A percentile compares a stretch with the other conserved stretches of the same genome.
These are phyloP conservation scores for Aspidiotus rigidus DNA, from an alignment of 2,888 invertebrate genomes.

Conservation along the genomic window DNA sequence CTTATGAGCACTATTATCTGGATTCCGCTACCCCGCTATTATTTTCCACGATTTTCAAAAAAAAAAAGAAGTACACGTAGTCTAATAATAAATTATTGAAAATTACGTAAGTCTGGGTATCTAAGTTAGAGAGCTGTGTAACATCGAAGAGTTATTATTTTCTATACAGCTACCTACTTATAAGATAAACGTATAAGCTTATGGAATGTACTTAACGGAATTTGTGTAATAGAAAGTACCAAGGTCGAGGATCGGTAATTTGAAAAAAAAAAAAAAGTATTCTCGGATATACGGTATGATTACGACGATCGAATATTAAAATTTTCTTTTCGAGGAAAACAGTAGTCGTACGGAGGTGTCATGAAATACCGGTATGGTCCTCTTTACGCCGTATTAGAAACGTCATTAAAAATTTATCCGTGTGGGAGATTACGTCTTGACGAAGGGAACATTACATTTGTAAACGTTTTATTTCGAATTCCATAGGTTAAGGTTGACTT, in stretches of 20 bases:
- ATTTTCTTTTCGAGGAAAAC: background rate
- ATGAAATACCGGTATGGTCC: constrained; percentile 7
- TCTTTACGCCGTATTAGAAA: constrained; percentile 14
- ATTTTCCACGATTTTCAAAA: no score
- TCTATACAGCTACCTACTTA: no score
- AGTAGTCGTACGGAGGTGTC: constrained; percentile 17
- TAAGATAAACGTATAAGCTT: no score
- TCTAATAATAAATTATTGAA: no score
- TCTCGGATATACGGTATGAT: background rate
- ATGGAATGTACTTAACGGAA: background rate
- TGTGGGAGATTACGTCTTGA: constrained; percentile 30
- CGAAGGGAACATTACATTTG: constrained; percentile 12
- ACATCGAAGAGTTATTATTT: no score
- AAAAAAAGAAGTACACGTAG: no score
- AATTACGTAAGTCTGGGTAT: no score
- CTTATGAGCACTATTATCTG: no score
- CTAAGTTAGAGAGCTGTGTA: no score
- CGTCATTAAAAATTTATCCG: constrained; percentile 29
- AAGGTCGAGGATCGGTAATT: constrained; percentile 1
- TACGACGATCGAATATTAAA: background rate
- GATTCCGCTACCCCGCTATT: no score
- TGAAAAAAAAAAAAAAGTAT: background rate
- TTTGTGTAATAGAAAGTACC: background rate
- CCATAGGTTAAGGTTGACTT: constrained; percentile 31
- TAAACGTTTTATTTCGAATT: constrained; percentile 26